These are phyloP conservation scores for Capromys pilorides DNA, from an alignment of 2,797 vertebrate species.

Conservation along the genomic window DNA sequence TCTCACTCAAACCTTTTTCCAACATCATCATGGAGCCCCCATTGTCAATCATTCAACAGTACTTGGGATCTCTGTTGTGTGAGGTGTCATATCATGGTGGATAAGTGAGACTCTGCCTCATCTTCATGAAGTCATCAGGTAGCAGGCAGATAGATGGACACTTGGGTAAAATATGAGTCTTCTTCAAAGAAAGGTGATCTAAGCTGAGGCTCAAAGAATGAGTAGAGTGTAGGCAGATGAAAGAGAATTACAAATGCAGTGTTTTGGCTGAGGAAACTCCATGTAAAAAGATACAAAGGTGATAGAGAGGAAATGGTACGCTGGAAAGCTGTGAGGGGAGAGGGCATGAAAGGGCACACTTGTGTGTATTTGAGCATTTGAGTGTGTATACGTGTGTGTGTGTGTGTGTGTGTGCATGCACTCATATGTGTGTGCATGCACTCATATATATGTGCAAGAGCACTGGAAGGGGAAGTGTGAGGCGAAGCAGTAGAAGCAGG, in stretches of 20 bases:
- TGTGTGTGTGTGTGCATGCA: too few relatives aligned
- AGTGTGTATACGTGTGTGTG: neutral
- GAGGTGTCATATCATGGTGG: neutral
- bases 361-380: neutral
- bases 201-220: neutral
- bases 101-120: neutral
- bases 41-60: neutral
- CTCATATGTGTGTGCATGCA: too few relatives aligned
- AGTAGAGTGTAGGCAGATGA: neutral
- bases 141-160: neutral
- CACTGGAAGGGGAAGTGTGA: neutral
- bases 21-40: neutral
- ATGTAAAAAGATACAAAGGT: neutral
- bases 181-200: neutral
- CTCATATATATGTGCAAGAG: too few relatives aligned
- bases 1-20: conserved; percentile 32
- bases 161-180: neutral
- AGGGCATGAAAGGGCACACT: neutral
- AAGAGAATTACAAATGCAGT: neutral
- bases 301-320: neutral
- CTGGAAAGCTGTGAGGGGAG: neutral
- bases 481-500: neutral
- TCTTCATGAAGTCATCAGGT: neutral
- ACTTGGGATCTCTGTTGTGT: neutral
- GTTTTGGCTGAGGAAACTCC: neutral